Conservation (phyloP, 92 coral and sea anemone genomes). For the Actinernus sp. region DNA sequence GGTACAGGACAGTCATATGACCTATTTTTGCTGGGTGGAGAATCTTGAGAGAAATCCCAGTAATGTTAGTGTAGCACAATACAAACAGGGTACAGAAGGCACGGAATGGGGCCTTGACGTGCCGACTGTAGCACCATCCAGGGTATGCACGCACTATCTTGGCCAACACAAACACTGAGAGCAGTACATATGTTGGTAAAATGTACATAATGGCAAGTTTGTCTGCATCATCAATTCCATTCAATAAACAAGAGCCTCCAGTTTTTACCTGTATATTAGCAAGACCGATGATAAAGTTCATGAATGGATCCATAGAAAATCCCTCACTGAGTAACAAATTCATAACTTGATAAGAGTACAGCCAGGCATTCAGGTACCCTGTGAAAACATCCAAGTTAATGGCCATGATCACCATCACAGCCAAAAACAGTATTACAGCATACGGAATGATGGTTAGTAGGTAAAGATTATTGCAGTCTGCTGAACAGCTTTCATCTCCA, state of each 20-base stretch:
- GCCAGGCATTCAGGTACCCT: constrained; percentile 94
- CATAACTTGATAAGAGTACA: constrained; percentile 95
- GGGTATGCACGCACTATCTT: constrained; percentile 71
- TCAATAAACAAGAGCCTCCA: constrained; percentile 58
- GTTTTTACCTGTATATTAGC: constrained; percentile 63
- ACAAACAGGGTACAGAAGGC: constrained; percentile 94
- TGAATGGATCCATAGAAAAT: constrained; percentile 61
- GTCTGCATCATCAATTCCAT: constrained; percentile 76
- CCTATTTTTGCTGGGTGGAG: constrained; percentile 64
- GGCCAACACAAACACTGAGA: constrained; percentile 62
- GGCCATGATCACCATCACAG: constrained; percentile 71
- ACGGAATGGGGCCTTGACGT: constrained; percentile 81
- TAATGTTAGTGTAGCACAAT: constrained; percentile 87
- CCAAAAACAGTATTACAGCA: constrained; percentile 40
- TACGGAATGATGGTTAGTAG: constrained; percentile 63
- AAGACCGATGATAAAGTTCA: constrained; percentile 68
- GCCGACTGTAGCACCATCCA: constrained; percentile 77
- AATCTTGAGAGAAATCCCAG: constrained; percentile 75
- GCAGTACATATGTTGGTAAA: constrained; percentile 73
- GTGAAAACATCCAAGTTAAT: constrained; percentile 87
- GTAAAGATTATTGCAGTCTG: constrained; percentile 50
- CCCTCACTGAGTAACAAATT: constrained; percentile 55
- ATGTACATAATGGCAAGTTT: constrained; percentile 71
- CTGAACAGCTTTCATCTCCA: constrained; percentile 73
- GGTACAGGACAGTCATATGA: constrained; percentile 46